Percentiles rank a stretch among this genome's conserved stretches.
These are phyloP conservation scores for Matsumurasca onukii DNA, from an alignment of 1,140 invertebrate genomes.

Conservation along the genomic window DNA sequence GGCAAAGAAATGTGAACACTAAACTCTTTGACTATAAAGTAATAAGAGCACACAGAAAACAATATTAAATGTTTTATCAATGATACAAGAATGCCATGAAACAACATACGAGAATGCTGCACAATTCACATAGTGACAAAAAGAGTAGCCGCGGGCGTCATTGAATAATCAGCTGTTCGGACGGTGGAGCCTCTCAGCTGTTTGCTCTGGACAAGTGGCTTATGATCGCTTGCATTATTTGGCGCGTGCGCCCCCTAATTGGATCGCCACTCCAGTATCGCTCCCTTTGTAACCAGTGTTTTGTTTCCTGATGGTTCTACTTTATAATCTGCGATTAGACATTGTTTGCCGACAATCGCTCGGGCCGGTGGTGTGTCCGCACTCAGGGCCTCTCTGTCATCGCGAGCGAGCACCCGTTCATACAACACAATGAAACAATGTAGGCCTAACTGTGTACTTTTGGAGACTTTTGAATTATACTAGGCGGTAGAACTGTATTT, in stretches of 20 bases:
- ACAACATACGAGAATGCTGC: no score
- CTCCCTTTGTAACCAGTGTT: not conserved
- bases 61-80: no score
- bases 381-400: not conserved
- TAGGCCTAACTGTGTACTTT: no score
- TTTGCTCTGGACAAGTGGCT: not conserved
- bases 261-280: not conserved
- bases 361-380: not conserved
- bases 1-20: no score
- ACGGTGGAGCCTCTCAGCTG: not conserved
- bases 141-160: not conserved
- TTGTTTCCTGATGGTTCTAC: slow-evolving; percentile 11
- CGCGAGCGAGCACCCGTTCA: not conserved
- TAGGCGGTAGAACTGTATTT: no score
- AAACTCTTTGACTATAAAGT: no score
- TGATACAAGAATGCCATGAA: no score
- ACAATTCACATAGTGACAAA: not conserved
- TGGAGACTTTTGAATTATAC: no score
- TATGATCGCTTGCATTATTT: slow-evolving; percentile 1
- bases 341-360: slow-evolving; percentile 7
- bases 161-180: not conserved
- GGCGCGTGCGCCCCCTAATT: slow-evolving; percentile 16
- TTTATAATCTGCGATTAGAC: slow-evolving; percentile 20
- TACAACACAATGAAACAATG: no score
- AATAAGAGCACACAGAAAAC: no score